Percentiles rank a stretch among this genome's conserved stretches.
Conservation (phyloP, 23 tunicate genomes). For the Pegea sp. region DNA sequence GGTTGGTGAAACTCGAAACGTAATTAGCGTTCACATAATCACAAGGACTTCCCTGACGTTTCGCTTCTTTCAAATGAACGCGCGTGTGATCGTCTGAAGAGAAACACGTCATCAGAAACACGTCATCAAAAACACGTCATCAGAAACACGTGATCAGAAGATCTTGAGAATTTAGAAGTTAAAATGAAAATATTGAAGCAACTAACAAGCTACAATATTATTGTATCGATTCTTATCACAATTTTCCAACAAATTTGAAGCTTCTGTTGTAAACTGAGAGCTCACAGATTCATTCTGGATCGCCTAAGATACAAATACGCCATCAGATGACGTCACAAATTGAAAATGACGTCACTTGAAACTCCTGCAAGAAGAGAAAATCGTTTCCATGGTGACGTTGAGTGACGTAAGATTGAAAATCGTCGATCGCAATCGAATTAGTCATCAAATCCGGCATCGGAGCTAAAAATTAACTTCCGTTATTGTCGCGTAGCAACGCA, state of each 20-base stretch:
- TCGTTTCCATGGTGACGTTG: constrained; percentile 39
- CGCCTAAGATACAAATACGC: constrained; percentile 9
- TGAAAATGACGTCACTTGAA: constrained; percentile 19
- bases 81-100: constrained; percentile 43
- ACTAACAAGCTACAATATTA: constrained; percentile 60
- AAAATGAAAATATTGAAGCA: constrained; percentile 1
- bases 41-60: constrained; percentile 1
- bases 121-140: not conserved
- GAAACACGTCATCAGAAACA: not conserved
- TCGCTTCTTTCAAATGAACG: constrained; percentile 9
- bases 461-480: constrained; percentile 1
- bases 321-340: not conserved
- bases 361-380: constrained; percentile 35
- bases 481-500: no score
- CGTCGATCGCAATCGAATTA: constrained; percentile 22
- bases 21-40: constrained; percentile 71
- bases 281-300: constrained; percentile 16
- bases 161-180: no score
- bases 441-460: constrained; percentile 9
- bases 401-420: constrained; percentile 35
- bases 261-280: constrained; percentile 8
- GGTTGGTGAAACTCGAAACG: constrained; percentile 31
- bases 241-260: constrained; percentile 22
- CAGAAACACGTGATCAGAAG: not conserved
- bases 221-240: constrained; percentile 51